Evolutionary conservation across 2,113 vertebrate species (phyloP), one percentile per base, ranked within the genome.

Genomic region (Catharus bicknelli): DNA sequence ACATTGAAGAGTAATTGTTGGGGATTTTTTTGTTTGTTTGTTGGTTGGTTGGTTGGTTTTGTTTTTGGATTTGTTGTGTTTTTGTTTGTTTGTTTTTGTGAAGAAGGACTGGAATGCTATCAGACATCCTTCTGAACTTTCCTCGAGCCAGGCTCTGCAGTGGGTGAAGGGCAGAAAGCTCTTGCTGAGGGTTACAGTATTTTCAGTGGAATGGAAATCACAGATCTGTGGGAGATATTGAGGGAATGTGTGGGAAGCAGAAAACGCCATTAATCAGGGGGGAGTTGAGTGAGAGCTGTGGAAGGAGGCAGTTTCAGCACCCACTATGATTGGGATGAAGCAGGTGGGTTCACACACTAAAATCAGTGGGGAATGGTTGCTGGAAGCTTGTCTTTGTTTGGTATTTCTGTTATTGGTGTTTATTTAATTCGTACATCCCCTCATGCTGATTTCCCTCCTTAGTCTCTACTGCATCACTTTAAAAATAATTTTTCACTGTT

Each of bases 181-280:
- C 64, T 51, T 32, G 38, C 73, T 83, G 55, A 17, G 22, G 30
- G 5, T 10, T 22, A 43, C 7, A 21, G 30, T 19, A n/a, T 27
- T 83, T 0, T 0, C 8, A 43, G 12, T 4, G 1, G 21, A 62
- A 5, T 42, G 4, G 2, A 9, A 6, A 23, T 42, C 26, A 36
- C n/a, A 67, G 64, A 29, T 16, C 32, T 75, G 29, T 6, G 1
- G 19, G 17, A 74, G 16, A 11, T 55, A 34, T 5, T 0, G 0
- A 38, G 43, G 53, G 26, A 32, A 66, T 32, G 9, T 38, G 19
- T 1, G 0, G 26, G 43, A 63, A 55, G 40, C 43, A 47, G 47
- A 78, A 89, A 18, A 63, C 45, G 26, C 10, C 43, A 20, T 45
- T 47, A 43, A 38, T 38, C 16, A 32, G 38, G 57, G 67, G 14